Base-by-base conservation (phyloP, 2,113 vertebrate genomes). In the Tor tambroides region DNA sequence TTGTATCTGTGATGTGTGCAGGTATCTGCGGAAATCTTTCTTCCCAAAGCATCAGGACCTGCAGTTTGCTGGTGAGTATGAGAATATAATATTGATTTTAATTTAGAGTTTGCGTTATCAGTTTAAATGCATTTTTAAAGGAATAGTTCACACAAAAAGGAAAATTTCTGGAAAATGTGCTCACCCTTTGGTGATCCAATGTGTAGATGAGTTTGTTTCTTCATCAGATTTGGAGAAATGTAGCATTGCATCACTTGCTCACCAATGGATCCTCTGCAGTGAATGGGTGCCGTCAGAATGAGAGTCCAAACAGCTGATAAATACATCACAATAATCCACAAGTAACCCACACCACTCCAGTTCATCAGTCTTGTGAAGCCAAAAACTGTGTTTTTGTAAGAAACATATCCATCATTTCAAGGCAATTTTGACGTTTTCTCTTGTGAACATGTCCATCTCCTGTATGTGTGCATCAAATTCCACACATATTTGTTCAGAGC, bases 1-100 rank as follows among this genome's bases (percentile, higher is more conserved):
- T 30, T 19, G 19, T 10, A 4, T 63, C 12, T 28, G 28, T 21
- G 15, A 26, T 72, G 21, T 72, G 32, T 59, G 14, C 83, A 99
- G 98, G 94, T 99, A 99, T 89, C 93, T 99, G 63, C 95, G 98
- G 88, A 99, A 99, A 90, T 96, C 93, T 0, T 99, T 99, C 91
- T 99, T 99, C 89, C 98, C 98, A 30, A 98, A 97, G 77, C 98
- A 99, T 0, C 96, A 95, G 56, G 98, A 99, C 91, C 93, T 99
- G 77, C 97, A 98, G 91, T 99, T 98, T 92, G 98, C 98, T 94
- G 98, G 98, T 99, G 91, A 90, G 49, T 69, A 26, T 72, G 21
- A 28, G 23, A 46, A 51, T 15, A 38, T 26, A 75, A 75, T 35
- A 21, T 15, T 43, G 6, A 41, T 43, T 19, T 21, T 21, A 8